Evolutionary conservation across 1,140 invertebrate genomes (phyloP).

Genomic region (Tachypleus tridentatus): DNA sequence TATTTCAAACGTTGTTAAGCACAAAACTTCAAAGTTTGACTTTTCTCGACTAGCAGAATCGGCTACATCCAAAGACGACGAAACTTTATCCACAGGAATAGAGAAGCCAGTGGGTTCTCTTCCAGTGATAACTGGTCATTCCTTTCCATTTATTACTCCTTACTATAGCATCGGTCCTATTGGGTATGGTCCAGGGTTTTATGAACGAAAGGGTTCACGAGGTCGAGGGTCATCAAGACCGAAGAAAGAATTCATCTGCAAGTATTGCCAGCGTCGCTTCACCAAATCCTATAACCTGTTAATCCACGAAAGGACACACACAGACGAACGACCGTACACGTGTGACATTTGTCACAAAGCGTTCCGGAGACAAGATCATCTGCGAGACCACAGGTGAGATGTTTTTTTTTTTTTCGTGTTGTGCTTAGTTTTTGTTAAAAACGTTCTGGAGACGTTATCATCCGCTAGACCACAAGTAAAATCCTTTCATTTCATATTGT

Average conservation of each 20-base stretch:
- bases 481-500: no score
- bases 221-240: constrained; percentile 13
- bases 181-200: constrained; percentile 14
- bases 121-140: constrained; percentile 12
- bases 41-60: constrained; percentile 28
- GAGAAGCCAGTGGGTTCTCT: constrained; percentile 10
- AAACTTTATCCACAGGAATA: background rate
- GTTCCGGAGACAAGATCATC: constrained; percentile 92
- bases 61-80: constrained; percentile 21
- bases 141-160: constrained; percentile 16
- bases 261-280: constrained; percentile 92
- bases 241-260: constrained; percentile 97
- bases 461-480: no score
- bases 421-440: no score
- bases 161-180: constrained; percentile 15
- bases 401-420: no score
- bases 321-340: constrained; percentile 92
- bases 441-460: no score
- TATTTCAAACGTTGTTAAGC: background rate
- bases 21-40: constrained; percentile 24
- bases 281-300: constrained; percentile 96
- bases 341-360: constrained; percentile 98
- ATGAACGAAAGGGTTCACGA: constrained; percentile 14
- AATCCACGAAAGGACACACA: constrained; percentile 95
- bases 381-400: constrained; percentile 78